phyloP scores from a whole-genome alignment of 2,113 vertebrate species.

The Centrocercus urophasianus region DNA sequence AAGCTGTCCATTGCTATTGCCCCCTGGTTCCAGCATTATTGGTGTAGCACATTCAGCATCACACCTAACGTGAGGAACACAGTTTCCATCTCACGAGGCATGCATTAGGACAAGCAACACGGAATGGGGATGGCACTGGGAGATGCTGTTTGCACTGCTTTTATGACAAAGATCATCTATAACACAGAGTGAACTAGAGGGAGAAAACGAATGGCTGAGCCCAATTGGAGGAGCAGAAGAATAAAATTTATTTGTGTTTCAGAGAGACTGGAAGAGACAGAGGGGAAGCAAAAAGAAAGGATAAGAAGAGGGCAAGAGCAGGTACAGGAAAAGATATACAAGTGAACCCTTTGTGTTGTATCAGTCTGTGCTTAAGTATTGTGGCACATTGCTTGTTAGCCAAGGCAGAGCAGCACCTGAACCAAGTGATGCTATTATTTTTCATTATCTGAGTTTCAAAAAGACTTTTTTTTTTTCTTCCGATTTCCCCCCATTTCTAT shows the following conservation, averaged over 20 bases:
- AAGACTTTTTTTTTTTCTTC: background rate
- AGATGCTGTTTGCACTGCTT: background rate
- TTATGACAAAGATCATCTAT: accelerated
- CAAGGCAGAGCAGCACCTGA: background rate
- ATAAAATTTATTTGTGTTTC: background rate
- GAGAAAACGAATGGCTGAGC: background rate
- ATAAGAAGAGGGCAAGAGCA: background rate
- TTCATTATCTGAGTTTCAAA: background rate
- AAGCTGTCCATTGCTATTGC: background rate
- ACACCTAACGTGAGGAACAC: background rate
- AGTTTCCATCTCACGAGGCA: background rate
- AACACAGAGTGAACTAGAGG: background rate
- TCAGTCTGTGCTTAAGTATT: background rate
- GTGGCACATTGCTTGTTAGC: background rate
- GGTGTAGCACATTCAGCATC: background rate
- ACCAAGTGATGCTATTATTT: background rate
- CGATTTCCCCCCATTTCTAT: background rate
- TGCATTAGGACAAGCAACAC: background rate
- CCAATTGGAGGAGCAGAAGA: background rate
- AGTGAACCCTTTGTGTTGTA: background rate
- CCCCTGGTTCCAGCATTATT: background rate
- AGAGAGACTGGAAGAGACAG: background rate
- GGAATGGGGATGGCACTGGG: background rate
- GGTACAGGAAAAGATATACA: background rate
- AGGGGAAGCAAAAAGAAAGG: background rate